Base-by-base conservation (phyloP, 2,113 vertebrate genomes). In the Bufo bufo region DNA sequence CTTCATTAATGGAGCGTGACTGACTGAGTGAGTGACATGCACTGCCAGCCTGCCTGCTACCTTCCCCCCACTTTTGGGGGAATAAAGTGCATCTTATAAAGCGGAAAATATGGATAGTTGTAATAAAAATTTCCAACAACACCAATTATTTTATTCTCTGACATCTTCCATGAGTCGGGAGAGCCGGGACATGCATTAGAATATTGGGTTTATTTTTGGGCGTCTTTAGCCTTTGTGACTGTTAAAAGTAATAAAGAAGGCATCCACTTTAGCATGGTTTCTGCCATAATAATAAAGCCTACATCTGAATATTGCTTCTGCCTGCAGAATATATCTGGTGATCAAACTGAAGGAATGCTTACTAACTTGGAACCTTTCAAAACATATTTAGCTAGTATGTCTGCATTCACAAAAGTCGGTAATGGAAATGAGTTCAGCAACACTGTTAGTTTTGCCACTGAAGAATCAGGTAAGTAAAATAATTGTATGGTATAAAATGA, bases 341-440 rank as follows among this genome's bases (percentile, higher is more conserved):
- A 94, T 4, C 92, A 93, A n/a, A 97, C 93, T 16, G 94, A 94
- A 69, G 94, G 93, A 66, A 93, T 94, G 59, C 92, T 99, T 7
- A 49, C 90, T 77, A 96, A 95, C 89, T 95, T 99, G 91, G 94
- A 96, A 91, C 97, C 97, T 58, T 94, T 98, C 81, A 97, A 93
- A 84, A 93, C 95, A 66, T 99, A 99, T 82, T 93, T 95, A 85
- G 94, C 98, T 92, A 97, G 96, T 50, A 90, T 99, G 50, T 96
- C 94, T 90, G 96, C 96, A 50, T 99, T 96, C 92, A 99, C 98
- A 63, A 97, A 93, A 93, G 96, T 96, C 50, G 98, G 98, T 78
- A 98, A 99, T 75, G 98, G 97, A 85, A 95, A 99, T 92, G 96
- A 97, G 78, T 97, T 96, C 93, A 99, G 98, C 93, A 95, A 93